Evolutionary conservation across 2,888 invertebrate species (phyloP), one percentile per base, ranked within the genome.

Genomic region (Lithosia quadra): DNA sequence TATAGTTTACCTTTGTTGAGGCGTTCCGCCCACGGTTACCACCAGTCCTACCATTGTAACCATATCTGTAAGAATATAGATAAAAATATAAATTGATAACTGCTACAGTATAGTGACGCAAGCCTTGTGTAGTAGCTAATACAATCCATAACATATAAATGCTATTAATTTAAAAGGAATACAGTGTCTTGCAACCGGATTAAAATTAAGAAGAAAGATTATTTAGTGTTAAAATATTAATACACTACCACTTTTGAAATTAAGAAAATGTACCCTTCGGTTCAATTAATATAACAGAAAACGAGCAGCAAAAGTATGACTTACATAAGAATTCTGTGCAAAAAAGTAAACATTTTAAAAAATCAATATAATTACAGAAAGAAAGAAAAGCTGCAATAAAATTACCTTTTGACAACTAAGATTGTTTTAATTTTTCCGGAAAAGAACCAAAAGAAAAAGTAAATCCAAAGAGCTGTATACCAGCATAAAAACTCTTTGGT

Each of bases 321-420:
- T 72, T 66, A 68, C 68, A 68, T 43, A 33, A 72, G 56, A 60
- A 66, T 68, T 61, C 62, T 69, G 61, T 68, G 66, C 60, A 72
- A 72, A 66, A 66, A 68, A 61, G 65, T 71, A 71, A 71, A 68
- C 67, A 68, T 71, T 34, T 65, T 55, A 63, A 61, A 65, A 68
- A 71, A 71, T 68, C 65, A 43, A 63, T 63, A 71, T 71, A 68
- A 58, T 68, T 71, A 71, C 71, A 71, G 53, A 68, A 68, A 71
- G 57, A 49, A 60, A 63, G 63, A 67, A 70, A 70, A 63, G 59
- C 66, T 55, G 59, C 63, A 69, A 49, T 61, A 65, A 70, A 70
- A 70, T 62, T 49, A 63, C 56, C 53, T 67, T 63, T 63, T 68
- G 70, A 70, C 60, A 70, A 70, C 56, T 67, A 56, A 21, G 58